phyloP scores from a whole-genome alignment of 2,888 invertebrate genomes.

The Spodoptera littoralis region DNA sequence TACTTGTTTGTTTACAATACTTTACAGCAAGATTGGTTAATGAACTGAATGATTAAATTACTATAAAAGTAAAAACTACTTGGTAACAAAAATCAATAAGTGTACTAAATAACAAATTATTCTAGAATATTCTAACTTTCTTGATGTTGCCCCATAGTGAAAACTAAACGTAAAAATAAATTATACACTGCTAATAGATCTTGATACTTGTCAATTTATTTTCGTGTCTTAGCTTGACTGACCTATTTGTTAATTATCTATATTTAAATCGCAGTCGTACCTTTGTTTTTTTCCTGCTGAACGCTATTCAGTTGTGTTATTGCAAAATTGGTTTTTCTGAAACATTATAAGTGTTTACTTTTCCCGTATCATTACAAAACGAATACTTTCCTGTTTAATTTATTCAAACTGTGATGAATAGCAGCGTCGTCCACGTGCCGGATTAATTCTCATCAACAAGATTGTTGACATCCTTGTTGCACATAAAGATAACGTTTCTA shows the following conservation, averaged over 20 bases:
- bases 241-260: constrained; percentile 10
- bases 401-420: constrained; percentile 14
- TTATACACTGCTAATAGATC: constrained; percentile 14
- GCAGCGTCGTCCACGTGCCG: constrained; percentile 28
- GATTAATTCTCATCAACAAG: constrained; percentile 34
- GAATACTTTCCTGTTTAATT: constrained; percentile 36
- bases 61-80: constrained; percentile 5
- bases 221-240: background rate
- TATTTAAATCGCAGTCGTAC: constrained; percentile 11
- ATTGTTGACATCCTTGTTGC: constrained; percentile 41
- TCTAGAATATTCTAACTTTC: background rate
- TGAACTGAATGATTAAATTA: constrained; percentile 20
- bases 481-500: constrained; percentile 26
- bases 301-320: constrained; percentile 15
- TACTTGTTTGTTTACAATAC: constrained; percentile 38
- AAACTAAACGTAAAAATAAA: background rate
- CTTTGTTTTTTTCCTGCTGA: constrained; percentile 24
- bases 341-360: constrained; percentile 2
- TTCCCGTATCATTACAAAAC: constrained; percentile 11
- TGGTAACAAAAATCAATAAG: background rate
- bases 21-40: constrained; percentile 5
- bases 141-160: too few species aligned
- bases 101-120: too few species aligned
- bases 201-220: constrained; percentile 28
- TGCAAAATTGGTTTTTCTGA: constrained; percentile 32